Percentiles rank a stretch among this genome's conserved stretches.
Conservation (phyloP, 2,113 vertebrate species). For the Cyrtonyx montezumae region DNA sequence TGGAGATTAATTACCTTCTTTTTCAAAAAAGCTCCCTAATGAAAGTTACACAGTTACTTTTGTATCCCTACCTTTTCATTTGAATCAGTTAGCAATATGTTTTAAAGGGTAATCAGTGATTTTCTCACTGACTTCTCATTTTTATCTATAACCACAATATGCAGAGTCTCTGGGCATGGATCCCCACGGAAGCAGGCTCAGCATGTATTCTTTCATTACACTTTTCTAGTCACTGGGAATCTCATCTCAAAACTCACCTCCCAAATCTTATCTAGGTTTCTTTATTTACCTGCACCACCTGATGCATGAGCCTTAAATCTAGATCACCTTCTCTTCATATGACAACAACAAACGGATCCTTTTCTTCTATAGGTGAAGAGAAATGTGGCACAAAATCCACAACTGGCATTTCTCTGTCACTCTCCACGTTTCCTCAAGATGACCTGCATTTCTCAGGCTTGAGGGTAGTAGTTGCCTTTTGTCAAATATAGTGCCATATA, state of each 20-base stretch:
- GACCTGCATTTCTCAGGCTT: background rate
- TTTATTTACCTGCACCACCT: background rate
- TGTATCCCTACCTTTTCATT: background rate
- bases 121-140: background rate
- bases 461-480: background rate
- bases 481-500: background rate
- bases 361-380: background rate
- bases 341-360: background rate
- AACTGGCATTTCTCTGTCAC: background rate
- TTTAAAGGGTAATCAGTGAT: background rate
- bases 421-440: background rate
- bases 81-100: background rate
- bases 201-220: background rate
- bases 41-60: background rate
- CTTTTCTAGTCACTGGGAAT: background rate
- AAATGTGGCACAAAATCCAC: background rate
- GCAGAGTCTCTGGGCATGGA: fast-evolving
- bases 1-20: background rate
- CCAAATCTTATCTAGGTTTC: background rate
- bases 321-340: background rate
- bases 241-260: background rate
- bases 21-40: background rate
- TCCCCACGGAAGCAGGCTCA: fast-evolving
- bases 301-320: background rate
- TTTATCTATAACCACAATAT: background rate